Evolutionary conservation across 2,113 vertebrate species (phyloP).

Genomic region (Gracilinanus agilis): DNA sequence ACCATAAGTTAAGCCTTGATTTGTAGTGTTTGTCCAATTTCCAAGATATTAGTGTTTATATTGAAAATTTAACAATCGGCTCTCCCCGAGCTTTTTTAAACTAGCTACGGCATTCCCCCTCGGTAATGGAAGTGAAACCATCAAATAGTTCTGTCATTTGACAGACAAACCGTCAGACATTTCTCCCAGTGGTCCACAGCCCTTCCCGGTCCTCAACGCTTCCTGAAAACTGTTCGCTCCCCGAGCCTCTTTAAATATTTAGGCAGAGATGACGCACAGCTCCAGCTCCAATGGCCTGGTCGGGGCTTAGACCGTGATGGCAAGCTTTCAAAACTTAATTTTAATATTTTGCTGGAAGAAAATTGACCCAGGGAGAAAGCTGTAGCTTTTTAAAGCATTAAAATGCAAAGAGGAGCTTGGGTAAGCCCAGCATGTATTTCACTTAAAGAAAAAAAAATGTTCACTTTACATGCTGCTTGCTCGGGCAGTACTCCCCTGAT

Average conservation of each 20-base stretch:
- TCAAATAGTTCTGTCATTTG: not conserved
- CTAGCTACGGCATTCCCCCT: not conserved
- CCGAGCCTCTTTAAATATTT: conserved; percentile 63
- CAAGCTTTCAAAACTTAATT: conserved; percentile 52
- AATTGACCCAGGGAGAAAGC: conserved; percentile 60
- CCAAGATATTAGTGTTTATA: not conserved
- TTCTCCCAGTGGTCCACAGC: accelerated
- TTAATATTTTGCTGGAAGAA: conserved; percentile 44
- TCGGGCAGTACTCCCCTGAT: not conserved
- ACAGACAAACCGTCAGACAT: not conserved
- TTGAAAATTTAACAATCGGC: not conserved
- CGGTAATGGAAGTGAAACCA: not conserved
- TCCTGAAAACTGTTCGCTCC: not conserved
- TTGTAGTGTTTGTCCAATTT: not conserved
- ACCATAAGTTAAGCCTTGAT: not conserved
- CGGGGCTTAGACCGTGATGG: not conserved
- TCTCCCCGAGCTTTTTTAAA: not conserved
- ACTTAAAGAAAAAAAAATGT: not conserved
- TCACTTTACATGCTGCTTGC: accelerated
- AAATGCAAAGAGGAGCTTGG: accelerated
- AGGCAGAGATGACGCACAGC: not conserved
- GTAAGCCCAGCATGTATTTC: accelerated
- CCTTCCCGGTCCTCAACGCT: not conserved
- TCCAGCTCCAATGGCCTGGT: not conserved
- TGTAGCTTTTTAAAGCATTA: conserved; percentile 65